Evolutionary conservation across 2,888 invertebrate species (phyloP), one percentile per base, ranked within the genome.

Genomic region (Amphipyra berbera): DNA sequence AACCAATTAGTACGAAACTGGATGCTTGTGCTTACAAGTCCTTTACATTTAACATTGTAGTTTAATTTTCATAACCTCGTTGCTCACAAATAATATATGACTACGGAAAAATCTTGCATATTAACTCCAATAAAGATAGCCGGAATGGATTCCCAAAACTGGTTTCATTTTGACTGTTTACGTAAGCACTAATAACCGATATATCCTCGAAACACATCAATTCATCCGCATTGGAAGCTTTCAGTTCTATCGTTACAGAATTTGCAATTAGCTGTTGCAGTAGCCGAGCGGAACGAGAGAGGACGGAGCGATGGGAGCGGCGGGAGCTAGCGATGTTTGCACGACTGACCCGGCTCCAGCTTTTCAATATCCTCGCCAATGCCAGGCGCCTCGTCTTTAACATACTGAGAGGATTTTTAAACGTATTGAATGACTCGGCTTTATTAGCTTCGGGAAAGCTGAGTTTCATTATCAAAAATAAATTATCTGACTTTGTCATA

Each of bases 321-420:
- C 33, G 10, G 45, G 37, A 57, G 42, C 48, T 37, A 44, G 47
- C 61, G 30, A 52, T 59, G 58, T 78, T 56, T 63, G 75, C 65
- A 59, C 65, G 69, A 59, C 48, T 60, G 78, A 57, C 55, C 65
- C 21, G 60, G 49, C 44, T 38, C 57, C 30, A 54, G 42, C 15
- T 47, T 38, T 37, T 46, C 61, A 77, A 77, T 73, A 73, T 77
- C 61, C 60, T 59, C 37, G 37, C 54, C 37, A 47, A 40, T 55
- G 62, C 15, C 10, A n/a, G 30, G 21, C 44, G 37, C 49, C 42
- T 45, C 53, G 54, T n/a, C 55, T 66, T 55, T 50, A 68, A 62
- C 65, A 56, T 69, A 69, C 47, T 57, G 56, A 56, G 57, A 40
- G 38, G 30, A 49, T 49, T 62, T 68, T 49, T 38, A 50, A 74